phyloP scores from a whole-genome alignment of 2,888 invertebrate species.

The Habroteleia sp. region DNA sequence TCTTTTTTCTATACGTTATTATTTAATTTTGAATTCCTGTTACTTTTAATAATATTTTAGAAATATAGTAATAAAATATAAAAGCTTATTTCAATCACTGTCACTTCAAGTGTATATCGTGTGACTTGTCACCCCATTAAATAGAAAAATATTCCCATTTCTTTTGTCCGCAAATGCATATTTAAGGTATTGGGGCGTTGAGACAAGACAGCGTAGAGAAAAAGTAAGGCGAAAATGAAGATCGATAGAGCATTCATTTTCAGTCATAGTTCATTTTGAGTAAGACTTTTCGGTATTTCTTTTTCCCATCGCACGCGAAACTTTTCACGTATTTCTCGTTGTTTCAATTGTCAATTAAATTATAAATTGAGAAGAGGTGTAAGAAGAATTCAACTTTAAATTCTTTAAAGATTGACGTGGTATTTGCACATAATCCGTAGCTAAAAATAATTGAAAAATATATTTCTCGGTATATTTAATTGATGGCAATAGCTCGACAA shows the following conservation, averaged over 20 bases:
- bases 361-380: constrained; percentile 72
- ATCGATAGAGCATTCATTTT: constrained; percentile 36
- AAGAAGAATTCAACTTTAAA: constrained; percentile 65
- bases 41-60: no score
- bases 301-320: not conserved
- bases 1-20: no score
- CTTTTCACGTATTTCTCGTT: constrained; percentile 66
- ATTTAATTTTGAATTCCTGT: no score
- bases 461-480: no score
- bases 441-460: no score
- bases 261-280: constrained; percentile 13
- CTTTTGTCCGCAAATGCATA: constrained; percentile 27
- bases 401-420: constrained; percentile 41
- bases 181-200: constrained; percentile 21
- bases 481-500: no score
- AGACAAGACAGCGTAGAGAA: constrained; percentile 17
- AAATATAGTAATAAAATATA: constrained; percentile 25
- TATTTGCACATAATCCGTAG: constrained; percentile 35
- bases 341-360: constrained; percentile 67
- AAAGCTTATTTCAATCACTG: constrained; percentile 37
- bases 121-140: constrained; percentile 24
- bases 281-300: constrained; percentile 1
- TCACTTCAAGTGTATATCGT: constrained; percentile 24
- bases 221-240: constrained; percentile 48
- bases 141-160: constrained; percentile 21